Evolutionary conservation across 1,140 invertebrate genomes (phyloP).

Genomic region (Panagrolaimus sp.): DNA sequence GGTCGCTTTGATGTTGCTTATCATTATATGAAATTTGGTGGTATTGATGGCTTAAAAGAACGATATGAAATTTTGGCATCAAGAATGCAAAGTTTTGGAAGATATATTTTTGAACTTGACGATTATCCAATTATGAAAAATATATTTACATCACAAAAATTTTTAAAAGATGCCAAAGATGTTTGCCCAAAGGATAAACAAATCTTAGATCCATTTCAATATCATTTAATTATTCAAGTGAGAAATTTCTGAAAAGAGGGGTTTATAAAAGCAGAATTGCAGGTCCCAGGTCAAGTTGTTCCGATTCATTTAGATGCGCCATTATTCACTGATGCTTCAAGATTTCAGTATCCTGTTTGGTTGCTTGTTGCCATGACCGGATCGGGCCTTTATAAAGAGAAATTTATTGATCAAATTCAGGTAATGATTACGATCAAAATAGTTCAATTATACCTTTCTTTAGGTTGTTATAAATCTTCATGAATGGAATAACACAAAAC

Average conservation of each 20-base stretch:
- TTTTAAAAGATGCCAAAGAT: neutral
- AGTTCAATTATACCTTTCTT: neutral
- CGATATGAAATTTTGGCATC: conserved; percentile 3
- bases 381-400: conserved; percentile 9
- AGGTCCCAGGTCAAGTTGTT: conserved; percentile 1
- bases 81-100: neutral
- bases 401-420: conserved; percentile 13
- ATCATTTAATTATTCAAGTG: conserved; percentile 13
- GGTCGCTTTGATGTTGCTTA: conserved; percentile 3
- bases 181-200: neutral
- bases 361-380: conserved; percentile 2
- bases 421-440: neutral
- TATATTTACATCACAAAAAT: conserved; percentile 1
- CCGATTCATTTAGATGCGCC: conserved; percentile 7
- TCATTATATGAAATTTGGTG: conserved; percentile 13
- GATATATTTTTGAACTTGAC: conserved; percentile 8
- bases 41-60: conserved; percentile 7
- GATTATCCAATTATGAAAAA: neutral
- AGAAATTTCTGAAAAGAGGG: neutral
- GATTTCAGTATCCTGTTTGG: conserved; percentile 16
- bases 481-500: neutral
- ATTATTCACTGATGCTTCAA: conserved; percentile 10
- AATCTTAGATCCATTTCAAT: conserved; percentile 3
- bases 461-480: conserved; percentile 11
- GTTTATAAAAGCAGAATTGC: neutral